A percentile compares a stretch with the other conserved stretches of the same genome.
Conservation (phyloP, 2,888 invertebrate species). For the Cantharis lateralis region DNA sequence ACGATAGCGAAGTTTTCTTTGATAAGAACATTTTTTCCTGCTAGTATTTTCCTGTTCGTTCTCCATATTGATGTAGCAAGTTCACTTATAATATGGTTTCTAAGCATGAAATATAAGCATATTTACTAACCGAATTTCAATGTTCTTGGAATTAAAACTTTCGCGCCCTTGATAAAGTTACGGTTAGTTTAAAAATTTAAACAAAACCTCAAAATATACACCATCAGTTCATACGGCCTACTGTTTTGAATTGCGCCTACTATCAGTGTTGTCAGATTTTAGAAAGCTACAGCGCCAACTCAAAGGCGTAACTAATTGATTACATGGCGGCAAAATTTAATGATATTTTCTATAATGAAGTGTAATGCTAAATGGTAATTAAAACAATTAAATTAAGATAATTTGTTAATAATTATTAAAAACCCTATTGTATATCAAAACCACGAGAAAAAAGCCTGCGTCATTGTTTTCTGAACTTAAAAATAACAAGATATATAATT, state of each 20-base stretch:
- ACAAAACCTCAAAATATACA: neutral
- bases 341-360: no score
- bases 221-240: neutral
- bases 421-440: no score
- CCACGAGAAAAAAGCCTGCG: no score
- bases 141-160: neutral
- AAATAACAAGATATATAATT: no score
- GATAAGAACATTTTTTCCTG: slow-evolving; percentile 15
- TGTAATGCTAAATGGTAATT: no score
- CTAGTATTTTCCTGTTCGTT: neutral
- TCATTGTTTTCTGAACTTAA: no score
- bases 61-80: neutral
- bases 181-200: neutral
- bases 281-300: no score
- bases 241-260: neutral
- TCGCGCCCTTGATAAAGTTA: neutral
- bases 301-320: no score
- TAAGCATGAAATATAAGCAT: neutral
- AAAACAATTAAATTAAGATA: no score
- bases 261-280: no score
- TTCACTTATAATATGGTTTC: neutral
- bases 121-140: neutral
- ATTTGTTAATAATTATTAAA: no score
- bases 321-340: no score
- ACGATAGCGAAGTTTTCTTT: slow-evolving; percentile 38